Evolutionary conservation across 2,888 invertebrate genomes (phyloP).

Genomic region (Erannis defoliaria): DNA sequence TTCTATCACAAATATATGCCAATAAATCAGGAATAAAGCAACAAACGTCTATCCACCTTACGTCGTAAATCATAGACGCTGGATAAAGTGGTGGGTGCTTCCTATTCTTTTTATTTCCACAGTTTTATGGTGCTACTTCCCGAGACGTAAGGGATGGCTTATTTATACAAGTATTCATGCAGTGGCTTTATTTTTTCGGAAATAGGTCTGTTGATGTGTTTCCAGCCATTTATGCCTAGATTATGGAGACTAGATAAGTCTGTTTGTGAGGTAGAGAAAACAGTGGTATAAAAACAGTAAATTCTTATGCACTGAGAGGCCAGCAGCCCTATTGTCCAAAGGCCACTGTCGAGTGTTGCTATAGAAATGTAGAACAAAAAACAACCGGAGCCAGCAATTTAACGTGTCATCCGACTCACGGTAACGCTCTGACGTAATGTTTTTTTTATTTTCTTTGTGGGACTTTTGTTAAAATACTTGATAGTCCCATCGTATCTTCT

Average conservation of each 20-base stretch:
- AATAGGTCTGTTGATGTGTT: conserved; percentile 44
- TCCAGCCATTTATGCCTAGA: conserved; percentile 30
- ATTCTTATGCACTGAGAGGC: no score
- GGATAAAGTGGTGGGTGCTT: conserved; percentile 66
- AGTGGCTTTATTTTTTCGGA: conserved; percentile 61
- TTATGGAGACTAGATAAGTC: conserved; percentile 2
- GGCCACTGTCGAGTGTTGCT: no score
- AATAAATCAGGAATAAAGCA: conserved; percentile 64
- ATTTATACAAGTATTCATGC: conserved; percentile 81
- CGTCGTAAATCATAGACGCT: conserved; percentile 51
- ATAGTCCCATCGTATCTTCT: no score
- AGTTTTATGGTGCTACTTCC: conserved; percentile 73
- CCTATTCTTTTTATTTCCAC: conserved; percentile 71
- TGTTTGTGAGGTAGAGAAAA: neutral
- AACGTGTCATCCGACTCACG: no score
- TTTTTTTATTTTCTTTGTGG: no score
- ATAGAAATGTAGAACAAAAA: no score
- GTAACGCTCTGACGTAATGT: no score
- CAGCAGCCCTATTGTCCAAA: no score
- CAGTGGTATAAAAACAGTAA: neutral
- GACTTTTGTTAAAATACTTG: no score
- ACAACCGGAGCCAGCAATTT: no score
- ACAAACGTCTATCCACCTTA: conserved; percentile 66
- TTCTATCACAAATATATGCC: conserved; percentile 41
- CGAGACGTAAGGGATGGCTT: conserved; percentile 74